Evolutionary conservation across 2,113 vertebrate genomes (phyloP), one percentile per base, ranked within the genome.

Genomic region (Syngnathus floridae): DNA sequence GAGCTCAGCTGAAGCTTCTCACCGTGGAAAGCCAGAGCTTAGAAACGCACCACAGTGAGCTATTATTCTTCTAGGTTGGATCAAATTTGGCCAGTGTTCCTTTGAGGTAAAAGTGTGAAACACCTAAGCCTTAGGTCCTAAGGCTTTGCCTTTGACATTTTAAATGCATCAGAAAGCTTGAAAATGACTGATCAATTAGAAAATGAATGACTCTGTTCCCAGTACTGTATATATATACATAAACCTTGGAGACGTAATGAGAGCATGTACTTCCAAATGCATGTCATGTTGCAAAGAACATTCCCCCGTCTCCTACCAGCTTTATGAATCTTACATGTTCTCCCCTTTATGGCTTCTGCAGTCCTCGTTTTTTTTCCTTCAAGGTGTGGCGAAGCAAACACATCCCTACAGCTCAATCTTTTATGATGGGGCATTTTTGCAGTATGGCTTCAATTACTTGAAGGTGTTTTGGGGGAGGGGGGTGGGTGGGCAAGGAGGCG

Each of bases 311-410:
- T 52, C 75, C 70, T 38, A 63, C 21, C n/a, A 5, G 68, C 73
- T 78, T 78, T 75, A 81, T 79, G 56, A 84, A 82, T 81, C 81
- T 82, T 83, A 78, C 74, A 86, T 86, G 67, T 73, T 55, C 63
- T 63, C 71, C 58, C 72, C 62, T 75, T 62, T 26, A 19, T 58
- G 55, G 70, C 62, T 74, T 67, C 62, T 45, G 57, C 57, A 17
- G 41, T 48, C 35, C 61, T 46, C 8, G 5, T 57, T 73, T 54
- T 71, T 46, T 46, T 17, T 17, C 0, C 4, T 46, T 4, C 13
- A 41, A 41, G 37, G 40, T 12, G 75, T 80, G 79, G 43, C 45
- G 71, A 73, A 66, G 40, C 49, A 45, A 35, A 55, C 65, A 73
- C 72, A 67, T 73, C 66, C 69, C 66, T 73, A 78, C 69, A 71